Evolutionary conservation across 2,797 vertebrate genomes (phyloP).

Genomic region (Phataginus tricuspis): DNA sequence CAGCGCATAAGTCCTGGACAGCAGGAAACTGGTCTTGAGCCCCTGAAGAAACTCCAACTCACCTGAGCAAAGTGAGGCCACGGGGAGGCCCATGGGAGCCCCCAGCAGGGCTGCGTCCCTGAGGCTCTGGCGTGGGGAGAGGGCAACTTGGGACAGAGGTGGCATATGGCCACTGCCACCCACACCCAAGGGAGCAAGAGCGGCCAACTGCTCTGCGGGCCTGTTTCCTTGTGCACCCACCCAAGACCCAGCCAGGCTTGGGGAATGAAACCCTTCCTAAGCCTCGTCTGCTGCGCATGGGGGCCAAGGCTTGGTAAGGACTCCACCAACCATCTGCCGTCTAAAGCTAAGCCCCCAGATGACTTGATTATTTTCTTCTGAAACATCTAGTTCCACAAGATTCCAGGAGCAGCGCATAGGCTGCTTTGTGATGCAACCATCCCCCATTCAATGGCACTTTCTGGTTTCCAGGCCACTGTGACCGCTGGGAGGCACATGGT

Average conservation of each 20-base stretch:
- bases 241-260: accelerated
- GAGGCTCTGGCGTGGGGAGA: accelerated
- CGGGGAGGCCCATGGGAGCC: not conserved
- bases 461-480: slow-evolving; percentile 73
- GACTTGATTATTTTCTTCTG: too few relatives aligned
- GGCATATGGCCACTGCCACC: not conserved
- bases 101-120: not conserved
- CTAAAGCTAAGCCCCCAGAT: not conserved
- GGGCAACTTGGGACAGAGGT: accelerated
- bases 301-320: not conserved
- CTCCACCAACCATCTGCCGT: not conserved
- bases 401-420: accelerated
- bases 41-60: not conserved
- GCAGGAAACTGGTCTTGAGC: not conserved
- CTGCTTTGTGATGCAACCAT: too few relatives aligned
- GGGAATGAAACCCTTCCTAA: not conserved
- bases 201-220: accelerated
- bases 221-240: accelerated
- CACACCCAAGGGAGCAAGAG: not conserved
- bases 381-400: not conserved
- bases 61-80: too few relatives aligned
- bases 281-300: accelerated
- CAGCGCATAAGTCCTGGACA: accelerated
- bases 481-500: slow-evolving; percentile 18
- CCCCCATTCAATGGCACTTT: slow-evolving; percentile 58